Conservation (phyloP, 2,888 invertebrate species). For the Caenorhabditis imperialis region DNA sequence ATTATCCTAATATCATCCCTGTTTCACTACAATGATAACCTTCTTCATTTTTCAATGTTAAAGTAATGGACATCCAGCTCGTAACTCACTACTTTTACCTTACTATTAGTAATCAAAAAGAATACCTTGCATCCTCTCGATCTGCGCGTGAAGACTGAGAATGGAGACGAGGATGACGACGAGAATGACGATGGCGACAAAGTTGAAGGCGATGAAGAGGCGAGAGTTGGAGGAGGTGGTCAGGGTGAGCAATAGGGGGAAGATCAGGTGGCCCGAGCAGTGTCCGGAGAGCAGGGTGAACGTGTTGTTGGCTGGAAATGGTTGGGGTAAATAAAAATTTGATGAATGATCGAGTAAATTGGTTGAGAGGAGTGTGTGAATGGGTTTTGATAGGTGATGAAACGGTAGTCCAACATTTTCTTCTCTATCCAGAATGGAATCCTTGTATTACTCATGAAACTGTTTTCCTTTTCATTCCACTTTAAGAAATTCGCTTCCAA, state of each 20-base stretch:
- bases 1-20: too few species aligned
- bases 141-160: constrained; percentile 68
- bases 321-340: neutral
- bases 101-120: neutral
- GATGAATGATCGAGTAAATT: neutral
- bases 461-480: neutral
- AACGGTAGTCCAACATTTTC: too few species aligned
- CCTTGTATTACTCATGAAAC: too few species aligned
- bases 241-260: constrained; percentile 64
- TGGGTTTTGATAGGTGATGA: too few species aligned
- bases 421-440: too few species aligned
- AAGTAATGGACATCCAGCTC: too few species aligned
- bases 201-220: constrained; percentile 67
- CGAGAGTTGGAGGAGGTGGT: constrained; percentile 54
- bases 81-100: neutral
- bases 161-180: constrained; percentile 68
- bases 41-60: too few species aligned
- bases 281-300: constrained; percentile 58
- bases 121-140: constrained; percentile 65
- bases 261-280: constrained; percentile 64
- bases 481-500: neutral
- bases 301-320: constrained; percentile 43
- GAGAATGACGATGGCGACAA: constrained; percentile 66
- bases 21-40: too few species aligned
- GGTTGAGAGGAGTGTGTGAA: neutral